Conservation (phyloP, 2,888 invertebrate species). For the Volucella bombylans region DNA sequence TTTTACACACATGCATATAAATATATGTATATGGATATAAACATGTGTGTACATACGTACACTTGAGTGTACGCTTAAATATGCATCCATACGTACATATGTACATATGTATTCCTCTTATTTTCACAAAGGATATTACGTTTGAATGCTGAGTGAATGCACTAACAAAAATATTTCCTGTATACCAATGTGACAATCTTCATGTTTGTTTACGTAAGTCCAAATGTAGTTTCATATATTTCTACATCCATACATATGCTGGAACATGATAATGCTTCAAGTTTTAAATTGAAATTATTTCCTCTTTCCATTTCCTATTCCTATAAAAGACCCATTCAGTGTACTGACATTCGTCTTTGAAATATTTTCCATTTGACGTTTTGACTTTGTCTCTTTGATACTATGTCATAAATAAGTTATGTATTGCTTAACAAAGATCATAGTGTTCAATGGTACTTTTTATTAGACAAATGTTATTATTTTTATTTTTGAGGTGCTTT, state of each 20-base stretch:
- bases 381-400: conserved; percentile 27
- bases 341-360: conserved; percentile 24
- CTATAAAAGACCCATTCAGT: conserved; percentile 20
- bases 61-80: too few species aligned
- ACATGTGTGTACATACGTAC: too few species aligned
- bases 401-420: conserved; percentile 25
- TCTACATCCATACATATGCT: too few species aligned
- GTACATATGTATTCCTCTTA: too few species aligned
- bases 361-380: conserved; percentile 39
- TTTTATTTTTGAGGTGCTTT: too few species aligned
- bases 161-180: conserved; percentile 39
- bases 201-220: not conserved
- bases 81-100: too few species aligned
- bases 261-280: conserved; percentile 8
- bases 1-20: not conserved
- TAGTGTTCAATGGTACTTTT: conserved; percentile 3
- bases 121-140: conserved; percentile 22
- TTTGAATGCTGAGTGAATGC: conserved; percentile 8
- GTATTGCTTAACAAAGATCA: conserved; percentile 8
- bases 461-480: not conserved
- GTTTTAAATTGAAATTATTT: conserved; percentile 53
- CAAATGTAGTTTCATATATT: too few species aligned
- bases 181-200: conserved; percentile 26
- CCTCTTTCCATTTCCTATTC: conserved; percentile 51
- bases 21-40: too few species aligned